Evolutionary conservation across 1,140 invertebrate genomes (phyloP).

Genomic region (Drosophila equinoxialis): DNA sequence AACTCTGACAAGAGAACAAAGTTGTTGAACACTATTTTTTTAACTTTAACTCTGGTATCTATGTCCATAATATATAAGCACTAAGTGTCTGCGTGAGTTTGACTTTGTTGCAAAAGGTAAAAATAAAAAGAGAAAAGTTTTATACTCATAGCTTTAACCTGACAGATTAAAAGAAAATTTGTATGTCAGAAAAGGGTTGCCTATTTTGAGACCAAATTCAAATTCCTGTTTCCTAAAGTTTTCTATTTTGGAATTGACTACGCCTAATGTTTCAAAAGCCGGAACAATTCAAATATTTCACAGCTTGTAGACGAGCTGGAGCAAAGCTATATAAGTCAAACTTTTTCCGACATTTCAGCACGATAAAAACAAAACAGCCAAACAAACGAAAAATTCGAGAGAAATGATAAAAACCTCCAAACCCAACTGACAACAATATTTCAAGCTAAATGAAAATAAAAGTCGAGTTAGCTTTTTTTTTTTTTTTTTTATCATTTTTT

Average conservation of each 20-base stretch:
- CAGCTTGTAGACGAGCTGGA: background rate
- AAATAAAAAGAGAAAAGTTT: too few relatives aligned
- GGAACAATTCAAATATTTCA: background rate
- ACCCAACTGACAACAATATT: constrained; percentile 40
- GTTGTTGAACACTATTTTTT: too few relatives aligned
- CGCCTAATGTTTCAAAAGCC: background rate
- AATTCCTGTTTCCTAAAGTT: too few relatives aligned
- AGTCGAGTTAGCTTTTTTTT: background rate
- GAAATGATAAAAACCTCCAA: constrained; percentile 17
- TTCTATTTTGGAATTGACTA: background rate
- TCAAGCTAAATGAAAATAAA: constrained; percentile 46
- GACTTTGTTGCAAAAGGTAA: too few relatives aligned
- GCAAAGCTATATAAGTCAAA: background rate
- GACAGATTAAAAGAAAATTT: too few relatives aligned
- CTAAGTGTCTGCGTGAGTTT: too few relatives aligned
- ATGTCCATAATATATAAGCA: too few relatives aligned
- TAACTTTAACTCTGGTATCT: too few relatives aligned
- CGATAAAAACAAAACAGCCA: constrained; percentile 9
- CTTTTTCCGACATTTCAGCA: background rate
- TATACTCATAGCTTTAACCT: too few relatives aligned
- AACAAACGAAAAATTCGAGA: background rate
- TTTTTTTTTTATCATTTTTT: background rate
- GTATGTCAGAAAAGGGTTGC: background rate
- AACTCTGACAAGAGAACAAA: too few relatives aligned
- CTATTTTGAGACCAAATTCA: background rate